Evolutionary conservation across 2,888 invertebrate genomes (phyloP), one percentile per base, ranked within the genome.

Genomic region (Heteromyza rotundicornis): DNA sequence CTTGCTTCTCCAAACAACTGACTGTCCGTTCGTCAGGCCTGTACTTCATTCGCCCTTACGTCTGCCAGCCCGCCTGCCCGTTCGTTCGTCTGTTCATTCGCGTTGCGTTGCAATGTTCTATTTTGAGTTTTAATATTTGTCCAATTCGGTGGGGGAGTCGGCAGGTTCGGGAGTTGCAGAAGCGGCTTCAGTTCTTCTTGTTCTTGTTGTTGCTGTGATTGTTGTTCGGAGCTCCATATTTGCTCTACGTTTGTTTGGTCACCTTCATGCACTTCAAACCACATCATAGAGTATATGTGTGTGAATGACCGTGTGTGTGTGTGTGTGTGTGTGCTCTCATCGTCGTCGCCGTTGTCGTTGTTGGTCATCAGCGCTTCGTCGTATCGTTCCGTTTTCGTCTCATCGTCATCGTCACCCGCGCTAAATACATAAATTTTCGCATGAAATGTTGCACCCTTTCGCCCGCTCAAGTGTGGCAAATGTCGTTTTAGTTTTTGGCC

Each of bases 51-150:
- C n/a, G n/a, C n/a, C n/a, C n/a, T n/a, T n/a, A n/a, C n/a, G n/a
- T n/a, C n/a, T n/a, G n/a, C n/a, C n/a, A n/a, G 27, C 7, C 5
- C 27, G 27, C 10, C 27, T 27, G 27, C 10, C 20, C 47, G 19
- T 47, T 5, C 20, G 19, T 47, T 5, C 47, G 14, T 19, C 47
- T 47, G 40, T 40, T n/a, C 40, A 14, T 8, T n/a, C 3, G 40
- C 40, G n/a, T 12, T 19, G 56, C 49, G 64, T 64, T 73, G 74
- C 72, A 73, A 61, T 74, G 65, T 73, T 74, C 73, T 76, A 69
- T 76, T 74, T 76, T 70, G 69, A 68, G 66, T 73, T 74, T 71
- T 76, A 74, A 74, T 76, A 74, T 75, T 69, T 72, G 73, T n/a
- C 65, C 65, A 69, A 70, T 70, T 75, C 53, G 24, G 19, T 53